Evolutionary conservation across 1,140 invertebrate genomes (phyloP).

Genomic region (Drosophila elegans): DNA sequence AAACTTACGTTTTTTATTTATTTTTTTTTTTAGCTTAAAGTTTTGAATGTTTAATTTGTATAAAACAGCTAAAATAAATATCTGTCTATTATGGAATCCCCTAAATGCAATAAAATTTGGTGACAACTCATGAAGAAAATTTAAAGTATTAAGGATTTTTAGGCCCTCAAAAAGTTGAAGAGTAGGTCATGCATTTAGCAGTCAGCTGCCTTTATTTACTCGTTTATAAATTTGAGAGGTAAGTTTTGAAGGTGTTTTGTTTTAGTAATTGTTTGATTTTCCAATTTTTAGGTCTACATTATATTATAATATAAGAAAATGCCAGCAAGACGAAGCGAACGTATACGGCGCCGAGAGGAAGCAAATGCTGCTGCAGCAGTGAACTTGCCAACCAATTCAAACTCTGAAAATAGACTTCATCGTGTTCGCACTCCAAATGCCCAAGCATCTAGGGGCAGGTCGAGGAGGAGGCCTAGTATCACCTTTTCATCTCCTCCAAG

Average conservation of each 20-base stretch:
- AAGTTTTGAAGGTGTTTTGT: neutral
- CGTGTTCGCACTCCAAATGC: neutral
- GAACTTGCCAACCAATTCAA: neutral
- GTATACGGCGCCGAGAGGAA: neutral
- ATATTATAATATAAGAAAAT: neutral
- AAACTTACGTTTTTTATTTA: too few species aligned
- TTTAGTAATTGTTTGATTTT: too few species aligned
- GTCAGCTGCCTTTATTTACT: neutral
- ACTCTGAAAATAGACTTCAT: neutral
- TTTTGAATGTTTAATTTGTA: too few species aligned
- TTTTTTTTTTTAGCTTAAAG: too few species aligned
- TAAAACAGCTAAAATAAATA: too few species aligned
- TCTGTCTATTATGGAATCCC: too few species aligned
- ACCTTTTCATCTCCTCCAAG: too few species aligned
- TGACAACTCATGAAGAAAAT: neutral
- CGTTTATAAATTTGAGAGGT: neutral
- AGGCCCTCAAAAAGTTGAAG: neutral
- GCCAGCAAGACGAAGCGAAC: constrained; percentile 2
- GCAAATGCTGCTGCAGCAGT: neutral
- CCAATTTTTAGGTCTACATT: too few species aligned
- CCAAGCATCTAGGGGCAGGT: too few species aligned
- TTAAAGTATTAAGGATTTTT: neutral
- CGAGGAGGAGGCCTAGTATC: too few species aligned
- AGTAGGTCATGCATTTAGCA: neutral
- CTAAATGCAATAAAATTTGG: too few species aligned